Conservation (phyloP, 1,140 invertebrate genomes). For the Reticulitermes speratus region DNA sequence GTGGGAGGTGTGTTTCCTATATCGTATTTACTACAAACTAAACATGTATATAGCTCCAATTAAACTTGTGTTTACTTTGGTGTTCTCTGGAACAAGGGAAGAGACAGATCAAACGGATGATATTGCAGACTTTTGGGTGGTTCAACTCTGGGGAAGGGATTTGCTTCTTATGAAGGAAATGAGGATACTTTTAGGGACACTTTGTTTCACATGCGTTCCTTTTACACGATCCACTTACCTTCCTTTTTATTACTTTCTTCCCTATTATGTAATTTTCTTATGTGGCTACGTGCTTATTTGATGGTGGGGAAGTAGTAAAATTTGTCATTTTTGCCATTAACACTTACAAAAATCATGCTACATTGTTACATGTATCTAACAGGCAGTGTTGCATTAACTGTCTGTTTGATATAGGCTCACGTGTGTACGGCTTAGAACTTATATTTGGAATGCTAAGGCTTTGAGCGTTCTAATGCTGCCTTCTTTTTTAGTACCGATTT, state of each 20-base stretch:
- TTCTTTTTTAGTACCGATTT: too few relatives aligned
- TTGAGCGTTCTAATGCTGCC: too few relatives aligned
- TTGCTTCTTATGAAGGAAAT: not conserved
- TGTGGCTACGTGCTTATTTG: too few relatives aligned
- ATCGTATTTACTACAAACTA: not conserved
- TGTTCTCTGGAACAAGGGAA: not conserved
- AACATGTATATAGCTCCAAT: not conserved
- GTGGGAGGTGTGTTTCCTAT: not conserved
- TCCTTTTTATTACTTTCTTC: not conserved
- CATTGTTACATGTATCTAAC: too few relatives aligned
- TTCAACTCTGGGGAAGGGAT: not conserved
- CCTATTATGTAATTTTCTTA: not conserved
- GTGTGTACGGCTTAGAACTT: too few relatives aligned
- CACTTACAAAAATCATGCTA: too few relatives aligned
- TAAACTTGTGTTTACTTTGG: conserved; percentile 6
- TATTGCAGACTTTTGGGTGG: not conserved
- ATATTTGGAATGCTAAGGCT: too few relatives aligned
- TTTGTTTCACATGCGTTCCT: not conserved
- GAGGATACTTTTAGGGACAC: not conserved
- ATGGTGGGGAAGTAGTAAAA: too few relatives aligned
- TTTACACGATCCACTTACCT: not conserved
- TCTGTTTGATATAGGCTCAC: not conserved
- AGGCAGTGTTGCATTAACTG: not conserved
- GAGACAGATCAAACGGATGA: not conserved
- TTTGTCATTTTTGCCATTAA: too few relatives aligned